These are phyloP conservation scores for Lophotriccus pileatus DNA, from an alignment of 2,797 vertebrate species.

Conservation along the genomic window DNA sequence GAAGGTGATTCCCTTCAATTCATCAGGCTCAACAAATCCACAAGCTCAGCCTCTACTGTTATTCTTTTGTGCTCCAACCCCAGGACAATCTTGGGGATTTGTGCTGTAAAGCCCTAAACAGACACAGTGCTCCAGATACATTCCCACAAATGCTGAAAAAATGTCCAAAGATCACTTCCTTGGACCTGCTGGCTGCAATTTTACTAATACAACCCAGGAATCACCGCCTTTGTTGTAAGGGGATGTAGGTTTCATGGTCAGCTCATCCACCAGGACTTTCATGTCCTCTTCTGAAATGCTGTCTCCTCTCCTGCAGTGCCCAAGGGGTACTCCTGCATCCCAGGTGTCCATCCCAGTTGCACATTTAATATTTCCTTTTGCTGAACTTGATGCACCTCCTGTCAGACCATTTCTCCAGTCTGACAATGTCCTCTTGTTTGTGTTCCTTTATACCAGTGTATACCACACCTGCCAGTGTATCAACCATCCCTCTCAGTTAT, in stretches of 20 bases:
- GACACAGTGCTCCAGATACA: not conserved
- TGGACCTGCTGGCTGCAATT: too few species aligned
- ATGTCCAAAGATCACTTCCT: not conserved
- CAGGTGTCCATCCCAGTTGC: not conserved
- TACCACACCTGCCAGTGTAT: too few species aligned
- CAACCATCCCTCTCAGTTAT: not conserved
- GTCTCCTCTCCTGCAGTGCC: not conserved
- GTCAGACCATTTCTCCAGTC: not conserved
- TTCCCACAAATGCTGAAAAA: not conserved
- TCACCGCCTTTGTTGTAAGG: not conserved
- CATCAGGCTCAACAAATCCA: not conserved
- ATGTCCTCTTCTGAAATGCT: not conserved
- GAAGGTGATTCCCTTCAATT: not conserved
- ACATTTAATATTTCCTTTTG: not conserved
- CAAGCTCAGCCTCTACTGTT: fast-evolving
- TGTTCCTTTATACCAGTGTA: not conserved
- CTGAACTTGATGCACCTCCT: not conserved
- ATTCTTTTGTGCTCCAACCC: not conserved
- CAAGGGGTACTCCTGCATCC: not conserved
- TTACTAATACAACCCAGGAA: too few species aligned
- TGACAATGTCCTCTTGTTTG: not conserved
- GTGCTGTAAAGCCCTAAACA: not conserved
- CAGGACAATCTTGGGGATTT: not conserved
- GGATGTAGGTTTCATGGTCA: not conserved
- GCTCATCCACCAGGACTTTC: not conserved